These are phyloP conservation scores for Hermetia illucens DNA, from an alignment of 1,140 invertebrate genomes.

Conservation along the genomic window DNA sequence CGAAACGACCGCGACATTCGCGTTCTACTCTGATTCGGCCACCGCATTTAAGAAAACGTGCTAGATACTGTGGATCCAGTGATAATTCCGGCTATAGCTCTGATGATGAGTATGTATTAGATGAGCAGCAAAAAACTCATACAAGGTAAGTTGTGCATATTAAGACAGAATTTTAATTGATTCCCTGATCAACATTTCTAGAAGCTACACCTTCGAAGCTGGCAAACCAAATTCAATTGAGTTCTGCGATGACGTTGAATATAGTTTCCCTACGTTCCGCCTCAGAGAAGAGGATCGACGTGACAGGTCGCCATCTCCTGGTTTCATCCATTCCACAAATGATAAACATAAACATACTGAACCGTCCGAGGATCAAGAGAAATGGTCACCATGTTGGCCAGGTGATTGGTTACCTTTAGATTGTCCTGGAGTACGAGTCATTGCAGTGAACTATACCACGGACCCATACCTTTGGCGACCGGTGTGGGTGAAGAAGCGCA, in stretches of 20 bases:
- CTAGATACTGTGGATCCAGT: slow-evolving; percentile 13
- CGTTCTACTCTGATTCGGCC: slow-evolving; percentile 16
- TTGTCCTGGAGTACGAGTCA: slow-evolving; percentile 46
- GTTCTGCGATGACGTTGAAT: slow-evolving; percentile 24
- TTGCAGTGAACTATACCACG: slow-evolving; percentile 55
- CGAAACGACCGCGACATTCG: slow-evolving; percentile 23
- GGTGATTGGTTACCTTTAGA: slow-evolving; percentile 51
- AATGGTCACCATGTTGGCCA: slow-evolving; percentile 54
- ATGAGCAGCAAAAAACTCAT: background rate
- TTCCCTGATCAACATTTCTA: background rate
- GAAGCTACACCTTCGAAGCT: slow-evolving; percentile 19
- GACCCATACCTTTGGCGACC: slow-evolving; percentile 53
- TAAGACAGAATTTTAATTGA: no score
- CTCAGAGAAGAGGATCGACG: slow-evolving; percentile 21
- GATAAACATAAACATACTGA: background rate
- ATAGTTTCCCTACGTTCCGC: slow-evolving; percentile 27
- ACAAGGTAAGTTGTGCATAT: background rate
- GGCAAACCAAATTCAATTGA: slow-evolving; percentile 19
- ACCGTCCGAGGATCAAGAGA: slow-evolving; percentile 9
- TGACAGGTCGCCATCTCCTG: slow-evolving; percentile 2
- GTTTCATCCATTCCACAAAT: background rate
- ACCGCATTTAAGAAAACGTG: slow-evolving; percentile 20
- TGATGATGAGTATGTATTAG: background rate
- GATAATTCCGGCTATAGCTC: background rate
- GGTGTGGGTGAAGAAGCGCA: slow-evolving; percentile 45